Evolutionary conservation across 2,888 invertebrate genomes (phyloP).

Genomic region (Frankliniella intonsa): DNA sequence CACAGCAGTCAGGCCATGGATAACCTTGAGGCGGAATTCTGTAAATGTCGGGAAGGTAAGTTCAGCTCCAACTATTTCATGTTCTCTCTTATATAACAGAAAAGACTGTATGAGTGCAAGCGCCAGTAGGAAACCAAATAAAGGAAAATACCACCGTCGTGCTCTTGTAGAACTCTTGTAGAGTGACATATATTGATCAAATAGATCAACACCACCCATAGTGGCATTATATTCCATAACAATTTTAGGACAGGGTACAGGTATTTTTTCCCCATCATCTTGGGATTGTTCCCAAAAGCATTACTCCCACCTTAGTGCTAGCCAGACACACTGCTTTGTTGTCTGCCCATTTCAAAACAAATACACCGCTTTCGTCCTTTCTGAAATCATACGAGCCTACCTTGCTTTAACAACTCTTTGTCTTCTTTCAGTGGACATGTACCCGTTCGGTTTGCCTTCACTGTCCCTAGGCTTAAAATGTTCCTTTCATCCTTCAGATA

Average conservation of each 20-base stretch:
- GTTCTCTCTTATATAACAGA: not conserved
- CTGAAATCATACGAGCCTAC: not conserved
- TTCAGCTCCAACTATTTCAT: not conserved
- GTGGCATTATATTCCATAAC: not conserved
- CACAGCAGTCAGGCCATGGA: not conserved
- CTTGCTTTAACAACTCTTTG: not conserved
- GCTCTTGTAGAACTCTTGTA: not conserved
- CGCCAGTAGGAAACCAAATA: not conserved
- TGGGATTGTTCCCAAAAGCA: not conserved
- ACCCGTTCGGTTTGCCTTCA: not conserved
- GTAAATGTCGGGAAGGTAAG: not conserved
- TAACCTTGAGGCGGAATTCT: not conserved
- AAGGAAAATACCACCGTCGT: not conserved
- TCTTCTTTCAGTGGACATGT: not conserved
- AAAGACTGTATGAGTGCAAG: not conserved
- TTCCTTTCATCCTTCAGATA: not conserved
- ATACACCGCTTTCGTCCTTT: not conserved
- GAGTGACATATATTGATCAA: not conserved
- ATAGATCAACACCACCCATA: not conserved
- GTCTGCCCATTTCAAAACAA: not conserved
- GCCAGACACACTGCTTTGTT: not conserved
- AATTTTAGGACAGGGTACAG: not conserved
- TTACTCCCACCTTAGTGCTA: not conserved
- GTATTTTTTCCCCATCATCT: not conserved
- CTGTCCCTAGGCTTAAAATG: no score